These are phyloP conservation scores for Corythucha ciliata DNA, from an alignment of 2,888 invertebrate genomes.

Conservation along the genomic window DNA sequence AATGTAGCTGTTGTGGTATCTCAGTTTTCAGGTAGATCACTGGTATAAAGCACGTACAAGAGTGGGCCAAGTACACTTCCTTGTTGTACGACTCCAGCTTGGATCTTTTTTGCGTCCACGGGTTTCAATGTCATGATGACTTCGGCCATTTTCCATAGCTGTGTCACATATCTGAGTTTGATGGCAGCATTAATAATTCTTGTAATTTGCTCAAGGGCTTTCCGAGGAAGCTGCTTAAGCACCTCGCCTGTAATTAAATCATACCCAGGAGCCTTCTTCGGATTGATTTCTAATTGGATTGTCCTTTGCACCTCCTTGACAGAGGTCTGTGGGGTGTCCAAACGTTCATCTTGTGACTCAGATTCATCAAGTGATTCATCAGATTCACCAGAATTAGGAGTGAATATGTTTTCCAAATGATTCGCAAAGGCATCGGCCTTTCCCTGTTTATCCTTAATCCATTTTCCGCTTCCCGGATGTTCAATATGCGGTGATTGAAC, in stretches of 20 bases:
- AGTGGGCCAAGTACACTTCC: conserved; percentile 1
- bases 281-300: conserved; percentile 1
- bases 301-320: conserved; percentile 8
- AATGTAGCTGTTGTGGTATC: not conserved
- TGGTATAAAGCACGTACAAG: not conserved
- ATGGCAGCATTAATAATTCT: conserved; percentile 10
- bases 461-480: not conserved
- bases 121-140: no score
- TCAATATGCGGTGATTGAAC: conserved; percentile 3
- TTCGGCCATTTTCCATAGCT: no score
- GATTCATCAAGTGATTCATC: not conserved
- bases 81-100: no score
- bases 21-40: not conserved
- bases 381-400: not conserved
- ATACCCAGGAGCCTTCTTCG: conserved; percentile 12
- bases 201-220: conserved; percentile 1
- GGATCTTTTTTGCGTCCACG: no score
- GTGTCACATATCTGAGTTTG: no score
- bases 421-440: conserved; percentile 4
- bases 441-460: not conserved
- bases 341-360: not conserved
- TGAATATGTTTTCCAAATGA: not conserved
- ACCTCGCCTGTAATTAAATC: not conserved
- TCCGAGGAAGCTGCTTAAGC: conserved; percentile 3
- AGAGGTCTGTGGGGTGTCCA: not conserved